These are phyloP conservation scores for Pyrgilauda ruficollis DNA, from an alignment of 2,113 vertebrate species.

Conservation along the genomic window DNA sequence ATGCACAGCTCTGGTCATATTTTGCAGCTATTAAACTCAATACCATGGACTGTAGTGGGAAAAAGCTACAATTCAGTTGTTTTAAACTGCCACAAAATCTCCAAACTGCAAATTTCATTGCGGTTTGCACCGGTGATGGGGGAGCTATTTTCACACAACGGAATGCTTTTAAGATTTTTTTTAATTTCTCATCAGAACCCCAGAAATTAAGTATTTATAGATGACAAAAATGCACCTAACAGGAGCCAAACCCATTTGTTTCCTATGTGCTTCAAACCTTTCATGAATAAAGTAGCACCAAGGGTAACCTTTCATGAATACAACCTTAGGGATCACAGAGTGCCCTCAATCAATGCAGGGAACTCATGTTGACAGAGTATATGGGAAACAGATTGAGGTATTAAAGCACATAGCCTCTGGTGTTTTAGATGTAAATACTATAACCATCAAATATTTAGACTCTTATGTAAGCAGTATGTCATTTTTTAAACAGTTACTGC, in stretches of 20 bases:
- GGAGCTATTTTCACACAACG: neutral
- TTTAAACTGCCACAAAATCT: constrained; percentile 35
- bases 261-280: constrained; percentile 1
- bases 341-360: constrained; percentile 43
- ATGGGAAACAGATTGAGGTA: constrained; percentile 65
- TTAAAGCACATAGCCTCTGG: constrained; percentile 59
- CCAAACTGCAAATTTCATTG: neutral
- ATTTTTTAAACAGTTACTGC: constrained; percentile 63
- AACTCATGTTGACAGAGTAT: constrained; percentile 62
- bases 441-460: constrained; percentile 67
- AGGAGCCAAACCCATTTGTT: constrained; percentile 12
- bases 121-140: neutral
- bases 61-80: neutral
- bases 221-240: neutral
- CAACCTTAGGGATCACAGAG: constrained; percentile 54
- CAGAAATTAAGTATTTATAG: constrained; percentile 41
- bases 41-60: neutral
- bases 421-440: constrained; percentile 66
- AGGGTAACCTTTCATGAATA: constrained; percentile 57
- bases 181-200: neutral
- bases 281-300: constrained; percentile 40
- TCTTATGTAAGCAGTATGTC: constrained; percentile 58
- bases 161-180: neutral
- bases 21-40: constrained; percentile 30
- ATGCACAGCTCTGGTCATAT: neutral